Evolutionary conservation across 64 coral and sea anemone genomes (phyloP), one percentile per base, ranked within the genome.

Genomic region (Stylophora pistillata): DNA sequence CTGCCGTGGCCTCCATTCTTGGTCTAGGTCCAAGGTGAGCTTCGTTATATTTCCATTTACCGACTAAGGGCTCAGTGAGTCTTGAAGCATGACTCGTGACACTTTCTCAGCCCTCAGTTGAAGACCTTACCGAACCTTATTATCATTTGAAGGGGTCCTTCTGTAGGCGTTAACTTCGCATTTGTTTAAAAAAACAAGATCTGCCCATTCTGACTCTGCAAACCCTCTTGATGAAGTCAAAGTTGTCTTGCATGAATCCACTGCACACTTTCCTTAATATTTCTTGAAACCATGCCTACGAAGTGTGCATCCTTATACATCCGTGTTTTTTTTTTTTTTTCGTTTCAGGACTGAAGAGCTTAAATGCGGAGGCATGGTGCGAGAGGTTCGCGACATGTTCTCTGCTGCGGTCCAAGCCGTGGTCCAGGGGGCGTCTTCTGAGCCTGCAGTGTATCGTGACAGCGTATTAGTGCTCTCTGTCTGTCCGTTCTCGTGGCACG

Each of bases 21-120:
- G 86, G 85, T 20, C 97, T 95, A 85, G 93, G 97, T 54, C 87
- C 97, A 71, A 88, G 90, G 97, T 99, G 64, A 74, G 92, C 55
- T 27, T 27, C 23, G 11, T 23, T 72, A 18, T 26, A 52, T 56
- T n/a, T 71, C n/a, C 27, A 66, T 66, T 66, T 4, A 66, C 37
- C 7, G 7, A 47, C 37, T 47, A 3, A 47, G 37, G 0, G 37
- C 37, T 47, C 7, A 47, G 37, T 47, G 37, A 47, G 37, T 47
- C 37, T 47, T 47, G 37, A 47, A 47, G 7, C 37, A 47, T 47
- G 37, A 7, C 7, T 47, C 37, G 37, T 47, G 37, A 47, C 37
- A 47, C n/a, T n/a, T n/a, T n/a, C n/a, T n/a, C n/a, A n/a, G 37
- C 37, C 37, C 7, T 47, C 37, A 47, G 7, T 47, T 7, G 37